Conservation (phyloP, 2,113 vertebrate genomes). For the Pituophis catenifer region DNA sequence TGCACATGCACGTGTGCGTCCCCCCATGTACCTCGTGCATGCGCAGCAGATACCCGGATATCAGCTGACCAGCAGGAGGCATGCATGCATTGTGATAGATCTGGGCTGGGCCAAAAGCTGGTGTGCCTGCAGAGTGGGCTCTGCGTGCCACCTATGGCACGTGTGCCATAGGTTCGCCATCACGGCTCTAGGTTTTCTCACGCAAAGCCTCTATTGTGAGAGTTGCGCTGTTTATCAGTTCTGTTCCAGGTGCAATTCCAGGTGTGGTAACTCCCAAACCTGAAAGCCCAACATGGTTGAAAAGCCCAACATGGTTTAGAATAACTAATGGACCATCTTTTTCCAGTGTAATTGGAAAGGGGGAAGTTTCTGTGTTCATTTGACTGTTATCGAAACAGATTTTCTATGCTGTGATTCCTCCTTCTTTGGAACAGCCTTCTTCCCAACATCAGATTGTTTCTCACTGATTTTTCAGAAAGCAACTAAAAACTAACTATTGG, state of each 20-base stretch:
- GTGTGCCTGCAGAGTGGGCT: no score
- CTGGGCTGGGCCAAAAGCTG: no score
- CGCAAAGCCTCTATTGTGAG: neutral
- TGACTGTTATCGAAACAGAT: neutral
- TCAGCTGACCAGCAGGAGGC: no score
- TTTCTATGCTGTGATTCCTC: neutral
- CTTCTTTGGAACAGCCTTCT: neutral
- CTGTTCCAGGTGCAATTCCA: neutral
- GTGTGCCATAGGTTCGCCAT: no score
- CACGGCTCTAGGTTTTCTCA: neutral
- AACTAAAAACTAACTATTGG: neutral
- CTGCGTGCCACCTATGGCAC: no score
- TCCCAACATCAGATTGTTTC: neutral
- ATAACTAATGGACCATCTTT: neutral
- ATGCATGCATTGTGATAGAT: no score
- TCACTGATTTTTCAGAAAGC: neutral
- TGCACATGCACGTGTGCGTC: no score
- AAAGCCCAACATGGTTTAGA: neutral
- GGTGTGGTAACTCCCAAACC: neutral
- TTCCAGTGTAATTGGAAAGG: neutral
- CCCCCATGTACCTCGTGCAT: no score
- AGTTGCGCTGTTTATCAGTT: neutral
- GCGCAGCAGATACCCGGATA: no score
- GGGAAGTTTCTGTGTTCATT: neutral
- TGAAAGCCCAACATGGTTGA: neutral